Conservation (phyloP, 2,797 vertebrate species). For the Geotrypetes seraphini region DNA sequence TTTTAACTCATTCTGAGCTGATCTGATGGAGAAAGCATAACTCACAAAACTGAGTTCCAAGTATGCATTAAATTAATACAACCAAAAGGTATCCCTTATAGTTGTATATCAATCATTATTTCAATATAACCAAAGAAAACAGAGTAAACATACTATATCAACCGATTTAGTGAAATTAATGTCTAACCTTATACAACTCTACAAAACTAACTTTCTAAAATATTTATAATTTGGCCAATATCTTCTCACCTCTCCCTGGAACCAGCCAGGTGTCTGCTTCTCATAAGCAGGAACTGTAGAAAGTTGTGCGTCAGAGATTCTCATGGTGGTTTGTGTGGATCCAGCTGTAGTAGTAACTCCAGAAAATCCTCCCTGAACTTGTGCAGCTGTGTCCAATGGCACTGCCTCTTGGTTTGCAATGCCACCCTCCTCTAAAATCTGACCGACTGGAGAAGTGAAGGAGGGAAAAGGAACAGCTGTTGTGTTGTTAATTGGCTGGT, state of each 20-base stretch:
- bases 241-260: constrained; percentile 77
- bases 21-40: too few relatives aligned
- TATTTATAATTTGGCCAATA: too few relatives aligned
- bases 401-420: constrained; percentile 48
- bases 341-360: constrained; percentile 63
- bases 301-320: constrained; percentile 66
- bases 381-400: constrained; percentile 59
- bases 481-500: constrained; percentile 63
- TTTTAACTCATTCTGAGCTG: too few relatives aligned
- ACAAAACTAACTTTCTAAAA: too few relatives aligned
- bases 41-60: too few relatives aligned
- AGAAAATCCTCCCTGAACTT: constrained; percentile 46
- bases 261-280: constrained; percentile 59
- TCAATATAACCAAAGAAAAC: too few relatives aligned
- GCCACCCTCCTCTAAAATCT: constrained; percentile 36
- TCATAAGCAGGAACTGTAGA: constrained; percentile 60
- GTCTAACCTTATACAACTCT: too few relatives aligned
- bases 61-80: too few relatives aligned
- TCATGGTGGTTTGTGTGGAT: constrained; percentile 67
- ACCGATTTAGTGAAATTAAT: too few relatives aligned
- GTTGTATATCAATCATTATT: too few relatives aligned
- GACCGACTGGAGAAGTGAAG: constrained; percentile 67
- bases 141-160: too few relatives aligned
- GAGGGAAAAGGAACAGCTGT: constrained; percentile 64
- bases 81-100: too few relatives aligned